Base-by-base conservation (phyloP, 2,888 invertebrate species). In the Mesochorus sp. region DNA sequence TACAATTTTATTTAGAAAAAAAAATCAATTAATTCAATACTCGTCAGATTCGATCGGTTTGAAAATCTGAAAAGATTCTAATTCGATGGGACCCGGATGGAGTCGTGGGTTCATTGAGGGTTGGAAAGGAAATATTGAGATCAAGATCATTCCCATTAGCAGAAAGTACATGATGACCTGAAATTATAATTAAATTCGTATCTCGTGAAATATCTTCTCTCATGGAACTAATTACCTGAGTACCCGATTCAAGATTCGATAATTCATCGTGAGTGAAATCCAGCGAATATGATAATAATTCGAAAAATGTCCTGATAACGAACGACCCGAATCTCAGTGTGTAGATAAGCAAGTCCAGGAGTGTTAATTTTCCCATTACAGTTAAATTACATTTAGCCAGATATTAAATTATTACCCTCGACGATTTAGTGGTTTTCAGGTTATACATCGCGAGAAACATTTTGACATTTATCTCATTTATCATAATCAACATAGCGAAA, bases 71-170 rank as follows among this genome's bases (percentile, higher is more conserved):
- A 34, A 55, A 24, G 53, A 44, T 47, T 79, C 37, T 0, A 79
- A 55, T 28, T 73, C 73, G 42, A 73, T 51, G 1, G 77, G 73
- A 8, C 57, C 73, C 10, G 34, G 42, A 19, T 57, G 24, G 5
- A 14, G 31, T 19, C 34, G 53, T 10, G 71, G 28, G 26, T 64
- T 19, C 17, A 26, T 21, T 5, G 66, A 26, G 5, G 57, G n/a
- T 37, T 80, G 14, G 17, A 75, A 79, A 10, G 80, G 79, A 34
- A 62, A 75, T 37, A 68, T 21, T 1, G 24, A 51, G 76, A 81
- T 73, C 37, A 80, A 64, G 19, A 73, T 21, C 6, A 44, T 55
- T 12, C 81, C 81, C 31, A 74, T 72, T 2, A 71, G 6, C 10
- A 80, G 37, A 14, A 71, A 49, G 6, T 55, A 62, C 17, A 55